Conservation (phyloP, 2,888 invertebrate species). For the Enoplolaimus lenunculus region DNA sequence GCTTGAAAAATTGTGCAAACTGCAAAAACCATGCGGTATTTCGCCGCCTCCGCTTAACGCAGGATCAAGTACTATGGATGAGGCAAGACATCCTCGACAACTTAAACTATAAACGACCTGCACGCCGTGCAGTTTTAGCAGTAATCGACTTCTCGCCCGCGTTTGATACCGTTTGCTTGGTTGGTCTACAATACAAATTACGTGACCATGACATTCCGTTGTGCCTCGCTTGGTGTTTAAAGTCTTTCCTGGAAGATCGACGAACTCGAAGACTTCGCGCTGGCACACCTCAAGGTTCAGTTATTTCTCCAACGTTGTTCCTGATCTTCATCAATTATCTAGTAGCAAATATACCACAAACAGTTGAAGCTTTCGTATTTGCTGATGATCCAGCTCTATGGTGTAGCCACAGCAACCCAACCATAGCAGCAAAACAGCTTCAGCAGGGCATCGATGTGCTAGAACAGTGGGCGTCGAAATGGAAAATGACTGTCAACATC, state of each 20-base stretch:
- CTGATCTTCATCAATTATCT: neutral
- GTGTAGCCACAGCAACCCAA: no score
- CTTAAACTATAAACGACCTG: neutral
- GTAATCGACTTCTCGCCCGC: neutral
- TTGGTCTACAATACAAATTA: neutral
- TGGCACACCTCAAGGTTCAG: neutral
- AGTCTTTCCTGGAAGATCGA: neutral
- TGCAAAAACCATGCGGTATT: neutral
- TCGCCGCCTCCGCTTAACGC: neutral
- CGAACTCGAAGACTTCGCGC: neutral
- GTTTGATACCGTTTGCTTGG: neutral
- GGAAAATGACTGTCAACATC: neutral
- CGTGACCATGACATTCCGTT: neutral
- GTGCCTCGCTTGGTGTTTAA: neutral
- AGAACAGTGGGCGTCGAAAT: neutral
- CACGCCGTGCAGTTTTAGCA: neutral
- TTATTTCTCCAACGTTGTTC: neutral
- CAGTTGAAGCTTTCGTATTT: neutral
- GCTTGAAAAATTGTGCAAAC: neutral
- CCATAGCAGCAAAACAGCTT: neutral
- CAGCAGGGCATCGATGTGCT: neutral
- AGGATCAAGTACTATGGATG: neutral
- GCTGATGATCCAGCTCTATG: neutral
- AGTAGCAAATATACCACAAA: neutral
- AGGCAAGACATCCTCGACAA: neutral